Percentiles rank a stretch among this genome's conserved stretches.
phyloP scores from a whole-genome alignment of 2,888 invertebrate species.

The Diabrotica balteata region DNA sequence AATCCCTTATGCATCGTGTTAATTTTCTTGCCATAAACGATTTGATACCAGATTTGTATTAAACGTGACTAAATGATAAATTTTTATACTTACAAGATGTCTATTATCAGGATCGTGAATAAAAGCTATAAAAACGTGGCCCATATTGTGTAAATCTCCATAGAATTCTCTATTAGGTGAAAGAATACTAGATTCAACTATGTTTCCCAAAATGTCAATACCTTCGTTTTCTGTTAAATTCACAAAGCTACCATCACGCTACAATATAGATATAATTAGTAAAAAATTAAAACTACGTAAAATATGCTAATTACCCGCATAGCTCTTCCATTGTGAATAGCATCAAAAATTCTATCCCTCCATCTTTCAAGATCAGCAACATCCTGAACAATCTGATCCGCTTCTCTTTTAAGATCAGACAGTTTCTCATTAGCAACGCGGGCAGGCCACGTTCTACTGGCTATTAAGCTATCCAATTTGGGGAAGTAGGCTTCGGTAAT shows the following conservation, averaged over 20 bases:
- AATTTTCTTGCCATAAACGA: no score
- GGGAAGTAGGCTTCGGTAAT: conserved; percentile 84
- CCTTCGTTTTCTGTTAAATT: no score
- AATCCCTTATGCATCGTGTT: no score
- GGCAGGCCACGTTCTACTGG: conserved; percentile 79
- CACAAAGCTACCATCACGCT: conserved; percentile 65
- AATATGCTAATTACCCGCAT: conserved; percentile 61
- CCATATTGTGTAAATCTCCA: conserved; percentile 84
- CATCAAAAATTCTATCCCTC: conserved; percentile 76
- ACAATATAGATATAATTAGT: conserved; percentile 77
- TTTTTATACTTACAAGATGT: conserved; percentile 65
- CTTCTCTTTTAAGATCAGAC: conserved; percentile 71
- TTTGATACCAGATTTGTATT: no score
- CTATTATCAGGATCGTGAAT: conserved; percentile 83
- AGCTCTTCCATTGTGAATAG: conserved; percentile 71
- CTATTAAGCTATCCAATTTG: conserved; percentile 79
- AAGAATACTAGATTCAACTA: neutral
- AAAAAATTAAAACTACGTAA: neutral
- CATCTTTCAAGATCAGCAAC: conserved; percentile 77
- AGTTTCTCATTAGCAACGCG: conserved; percentile 67
- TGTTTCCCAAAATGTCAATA: no score
- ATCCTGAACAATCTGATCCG: conserved; percentile 72
- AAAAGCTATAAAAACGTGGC: conserved; percentile 78
- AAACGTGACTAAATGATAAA: no score
- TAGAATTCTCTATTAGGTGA: conserved; percentile 69